Base-by-base conservation (phyloP, 2,888 invertebrate genomes). In the Argyresthia goedartella region DNA sequence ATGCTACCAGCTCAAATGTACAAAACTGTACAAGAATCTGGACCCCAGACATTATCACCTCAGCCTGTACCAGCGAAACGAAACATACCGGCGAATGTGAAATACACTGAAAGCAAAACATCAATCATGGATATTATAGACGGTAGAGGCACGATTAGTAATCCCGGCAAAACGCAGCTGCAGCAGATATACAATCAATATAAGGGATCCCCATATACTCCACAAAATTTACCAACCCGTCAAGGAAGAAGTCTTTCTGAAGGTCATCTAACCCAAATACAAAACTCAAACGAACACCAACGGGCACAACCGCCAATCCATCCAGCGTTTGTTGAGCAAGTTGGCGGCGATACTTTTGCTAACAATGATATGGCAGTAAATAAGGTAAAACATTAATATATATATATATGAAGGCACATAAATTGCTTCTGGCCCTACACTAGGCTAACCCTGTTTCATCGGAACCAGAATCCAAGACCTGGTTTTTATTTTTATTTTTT, bases 101-200 rank as follows among this genome's bases (percentile, higher is more conserved):
- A 80, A 58, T 64, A 65, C 14, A 82, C 81, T 39, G 58, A 77
- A 8, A 86, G 85, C 56, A 85, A 81, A 56, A 85, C 85, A 42
- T 69, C 80, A 1, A 50, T 86, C 33, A 66, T 73, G 59, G 76
- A 71, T 1, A 69, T 60, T 41, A 71, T 57, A 44, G 60, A 71
- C 7, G 42, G 66, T 3, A 74, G 71, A 1, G 69, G 57, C 60
- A 10, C 36, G 6, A 8, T 13, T 13, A 10, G 8, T 13, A 70
- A 61, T 46, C 70, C 79, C 1, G 82, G 81, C 54, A 76, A 67
- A 57, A 70, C 57, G 60, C 81, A 84, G 55, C 61, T 85, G 51
- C 82, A 81, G 57, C 71, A 77, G 41, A 66, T 81, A 10, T 84
- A 85, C 54, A 76, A 81, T 44, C 75, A 79, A 54, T 85, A 81